These are phyloP conservation scores for Aspidiotus destructor DNA, from an alignment of 2,888 invertebrate species.

Conservation along the genomic window DNA sequence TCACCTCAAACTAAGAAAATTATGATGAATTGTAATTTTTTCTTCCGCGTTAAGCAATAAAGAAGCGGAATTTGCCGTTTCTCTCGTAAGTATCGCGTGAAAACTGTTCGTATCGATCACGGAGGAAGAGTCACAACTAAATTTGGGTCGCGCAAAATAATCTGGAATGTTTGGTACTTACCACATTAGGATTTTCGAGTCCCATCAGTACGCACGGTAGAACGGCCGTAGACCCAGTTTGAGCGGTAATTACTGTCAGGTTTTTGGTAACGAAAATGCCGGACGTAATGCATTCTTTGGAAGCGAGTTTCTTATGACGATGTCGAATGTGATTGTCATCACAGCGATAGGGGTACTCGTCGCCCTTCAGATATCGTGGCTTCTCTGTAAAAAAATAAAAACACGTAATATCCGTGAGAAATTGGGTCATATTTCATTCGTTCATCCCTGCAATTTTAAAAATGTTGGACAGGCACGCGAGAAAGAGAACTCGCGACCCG, in stretches of 20 bases:
- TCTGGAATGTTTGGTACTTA: conserved; percentile 40
- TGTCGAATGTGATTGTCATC: conserved; percentile 28
- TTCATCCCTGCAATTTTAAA: no score
- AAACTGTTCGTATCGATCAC: no score
- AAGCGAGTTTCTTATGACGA: conserved; percentile 18
- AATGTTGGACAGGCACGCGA: no score
- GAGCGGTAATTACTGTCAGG: conserved; percentile 46
- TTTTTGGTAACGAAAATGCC: conserved; percentile 46
- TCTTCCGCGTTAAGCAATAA: no score
- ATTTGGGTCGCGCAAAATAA: no score
- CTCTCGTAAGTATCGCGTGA: no score
- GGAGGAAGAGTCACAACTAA: no score
- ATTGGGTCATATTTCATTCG: no score
- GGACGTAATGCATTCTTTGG: conserved; percentile 20
- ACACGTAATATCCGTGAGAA: background rate
- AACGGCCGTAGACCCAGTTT: conserved; percentile 47
- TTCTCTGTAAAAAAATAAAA: conserved; percentile 22
- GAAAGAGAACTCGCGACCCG: no score
- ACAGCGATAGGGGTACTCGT: conserved; percentile 21
- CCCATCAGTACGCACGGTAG: conserved; percentile 47
- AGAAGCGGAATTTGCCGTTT: no score
- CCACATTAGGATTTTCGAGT: conserved; percentile 46
- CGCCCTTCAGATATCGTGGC: conserved; percentile 10
- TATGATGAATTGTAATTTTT: no score
- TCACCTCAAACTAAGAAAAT: no score